Base-by-base conservation (phyloP, 2,888 invertebrate genomes). In the Melanargia galathea region DNA sequence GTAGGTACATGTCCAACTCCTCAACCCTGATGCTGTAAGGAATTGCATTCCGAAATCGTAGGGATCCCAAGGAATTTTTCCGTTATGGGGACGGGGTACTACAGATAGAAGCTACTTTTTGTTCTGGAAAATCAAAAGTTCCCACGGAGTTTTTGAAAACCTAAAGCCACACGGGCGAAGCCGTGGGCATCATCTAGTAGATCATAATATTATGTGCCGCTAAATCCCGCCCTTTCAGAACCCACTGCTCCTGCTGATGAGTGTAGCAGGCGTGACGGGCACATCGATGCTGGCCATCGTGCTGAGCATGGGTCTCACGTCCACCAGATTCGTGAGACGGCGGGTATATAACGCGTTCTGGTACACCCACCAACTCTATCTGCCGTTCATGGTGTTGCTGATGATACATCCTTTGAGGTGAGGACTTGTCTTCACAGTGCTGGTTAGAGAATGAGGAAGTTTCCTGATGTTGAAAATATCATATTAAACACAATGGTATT, bases 391-490 rank as follows among this genome's bases (percentile, higher is more conserved):
- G 75, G 76, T 87, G 56, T 74, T 93, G 55, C 79, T 93, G 35
- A 78, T 93, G 52, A 79, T 92, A 62, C 93, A 93, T 83, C 93
- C 93, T 1, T 75, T 92, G 69, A 90, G 92, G 93, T 93, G 79
- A 81, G 81, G 1, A 45, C n/a, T 43, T 26, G 3, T 40, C 7
- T 7, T 16, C 7, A 40, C 40, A 7, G 7, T 13, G 13, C 13
- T 2, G 13, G 33, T 26, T 26, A 26, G 24, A 5, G 6, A 30
- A 30, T 30, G 8, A 30, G 4, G 11, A 1, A 35, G 3, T 13
- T 30, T 30, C 8, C 8, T n/a, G 35, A 4, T 13, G 35, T 35
- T 2, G 35, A 35, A 35, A 0, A 5, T 16, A 16, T 13, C 11
- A 8, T 38, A 8, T 13, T 38, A n/a, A n/a, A n/a, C n/a, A n/a